Base-by-base conservation (phyloP, 1,140 invertebrate species). In the Stegodyphus mimosarum region DNA sequence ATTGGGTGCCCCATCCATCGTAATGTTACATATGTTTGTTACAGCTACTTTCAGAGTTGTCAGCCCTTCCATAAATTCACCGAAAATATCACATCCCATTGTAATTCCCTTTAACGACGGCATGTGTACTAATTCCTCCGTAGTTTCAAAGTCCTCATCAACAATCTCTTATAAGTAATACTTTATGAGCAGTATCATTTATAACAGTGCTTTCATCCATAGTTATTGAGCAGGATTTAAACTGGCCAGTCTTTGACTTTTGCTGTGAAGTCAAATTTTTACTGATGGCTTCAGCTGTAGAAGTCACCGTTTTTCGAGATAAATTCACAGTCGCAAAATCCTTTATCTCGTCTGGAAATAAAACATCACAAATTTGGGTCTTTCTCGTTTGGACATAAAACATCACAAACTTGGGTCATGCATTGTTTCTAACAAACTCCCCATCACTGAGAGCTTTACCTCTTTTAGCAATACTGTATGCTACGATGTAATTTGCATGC, bases 351-450 rank as follows among this genome's bases (percentile, higher is more conserved):
- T n/a, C n/a, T n/a, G n/a, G n/a, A n/a, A n/a, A n/a, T n/a, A n/a
- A n/a, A n/a, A n/a, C n/a, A n/a, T n/a, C n/a, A n/a, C n/a, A n/a
- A n/a, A n/a, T n/a, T n/a, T n/a, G n/a, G n/a, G n/a, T n/a, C 13
- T 55, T 55, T 55, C 48, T 69, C 13, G 53, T 55, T 13, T 55
- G 53, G 53, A 55, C 53, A 55, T 55, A 55, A 55, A 55, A 55
- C 53, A 55, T 55, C 53, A 7, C 53, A 55, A 55, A 55, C 53
- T 55, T 55, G 53, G 11, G 7, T 80, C 52, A 33, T 70, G 77
- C 1, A 48, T 6, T 80, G 66, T 64, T 80, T n/a, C n/a, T 80
- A 52, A 80, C 69, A 71, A 80, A 80, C 77, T 80, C 77, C 17
- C 77, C 77, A 80, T 80, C 77, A 80, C 63, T 49, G 11, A 80